These are phyloP conservation scores for Ceratoteleas bidentatus DNA, from an alignment of 1,140 invertebrate species.

Conservation along the genomic window DNA sequence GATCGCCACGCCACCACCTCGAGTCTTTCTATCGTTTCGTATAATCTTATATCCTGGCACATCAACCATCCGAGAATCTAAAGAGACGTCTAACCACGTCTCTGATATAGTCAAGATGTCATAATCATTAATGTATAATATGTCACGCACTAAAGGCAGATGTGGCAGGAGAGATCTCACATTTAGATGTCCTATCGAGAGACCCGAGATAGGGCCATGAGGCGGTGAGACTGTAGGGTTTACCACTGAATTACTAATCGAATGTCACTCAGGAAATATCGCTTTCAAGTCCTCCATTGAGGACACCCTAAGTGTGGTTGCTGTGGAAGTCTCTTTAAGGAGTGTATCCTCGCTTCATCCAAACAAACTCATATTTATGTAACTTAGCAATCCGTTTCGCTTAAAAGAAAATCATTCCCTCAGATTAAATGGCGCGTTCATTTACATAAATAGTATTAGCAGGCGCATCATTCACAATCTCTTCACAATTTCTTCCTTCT, in stretches of 20 bases:
- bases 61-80: not conserved
- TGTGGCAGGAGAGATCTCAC: not conserved
- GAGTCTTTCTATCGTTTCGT: not conserved
- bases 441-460: not conserved
- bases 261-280: not conserved
- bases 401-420: not conserved
- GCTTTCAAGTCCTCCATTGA: not conserved
- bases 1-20: not conserved
- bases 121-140: not conserved
- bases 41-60: not conserved
- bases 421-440: not conserved
- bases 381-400: not conserved
- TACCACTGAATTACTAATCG: too few relatives aligned
- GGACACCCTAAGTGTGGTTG: not conserved
- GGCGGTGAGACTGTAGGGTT: not conserved
- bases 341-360: not conserved
- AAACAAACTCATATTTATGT: not conserved
- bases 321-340: not conserved
- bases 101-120: not conserved
- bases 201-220: not conserved
- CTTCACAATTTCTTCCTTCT: not conserved
- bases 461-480: not conserved
- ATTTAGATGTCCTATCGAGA: not conserved
- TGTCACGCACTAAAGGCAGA: not conserved
- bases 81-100: not conserved